These are phyloP conservation scores for Sanderia malayensis DNA, from an alignment of 30 jellyfish, hydroid and myxozoan species.

Conservation along the genomic window DNA sequence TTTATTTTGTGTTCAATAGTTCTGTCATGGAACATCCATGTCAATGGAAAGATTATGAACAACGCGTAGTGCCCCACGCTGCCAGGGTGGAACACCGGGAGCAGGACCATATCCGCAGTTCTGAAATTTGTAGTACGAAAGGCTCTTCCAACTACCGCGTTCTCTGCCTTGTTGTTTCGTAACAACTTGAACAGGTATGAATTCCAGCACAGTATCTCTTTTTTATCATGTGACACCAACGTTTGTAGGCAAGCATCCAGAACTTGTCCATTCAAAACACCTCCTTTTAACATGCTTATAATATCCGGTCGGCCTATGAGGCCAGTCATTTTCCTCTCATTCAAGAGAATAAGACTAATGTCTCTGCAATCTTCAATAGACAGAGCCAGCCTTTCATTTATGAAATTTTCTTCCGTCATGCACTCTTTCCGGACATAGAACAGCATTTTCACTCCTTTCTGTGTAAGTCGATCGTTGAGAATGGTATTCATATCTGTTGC, in stretches of 20 bases:
- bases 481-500: too few species aligned
- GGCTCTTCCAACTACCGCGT: background rate
- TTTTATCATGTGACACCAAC: background rate
- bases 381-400: background rate
- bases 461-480: background rate
- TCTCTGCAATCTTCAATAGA: background rate
- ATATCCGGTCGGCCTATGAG: background rate
- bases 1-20: too few species aligned
- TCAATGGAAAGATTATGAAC: background rate
- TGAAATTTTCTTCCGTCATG: background rate
- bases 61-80: background rate
- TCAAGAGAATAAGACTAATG: background rate
- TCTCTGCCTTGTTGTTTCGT: background rate
- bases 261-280: background rate
- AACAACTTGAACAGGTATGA: background rate
- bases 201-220: background rate
- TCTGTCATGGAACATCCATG: too few species aligned
- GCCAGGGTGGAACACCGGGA: background rate
- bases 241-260: background rate
- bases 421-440: background rate
- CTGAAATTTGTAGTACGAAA: too few species aligned
- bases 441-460: background rate
- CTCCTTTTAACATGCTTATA: background rate
- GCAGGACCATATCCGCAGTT: background rate
- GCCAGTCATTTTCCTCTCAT: background rate